A percentile compares a stretch with the other conserved stretches of the same genome.
phyloP scores from a whole-genome alignment of 2,888 invertebrate species.

The Dromius quadrimaculatus region DNA sequence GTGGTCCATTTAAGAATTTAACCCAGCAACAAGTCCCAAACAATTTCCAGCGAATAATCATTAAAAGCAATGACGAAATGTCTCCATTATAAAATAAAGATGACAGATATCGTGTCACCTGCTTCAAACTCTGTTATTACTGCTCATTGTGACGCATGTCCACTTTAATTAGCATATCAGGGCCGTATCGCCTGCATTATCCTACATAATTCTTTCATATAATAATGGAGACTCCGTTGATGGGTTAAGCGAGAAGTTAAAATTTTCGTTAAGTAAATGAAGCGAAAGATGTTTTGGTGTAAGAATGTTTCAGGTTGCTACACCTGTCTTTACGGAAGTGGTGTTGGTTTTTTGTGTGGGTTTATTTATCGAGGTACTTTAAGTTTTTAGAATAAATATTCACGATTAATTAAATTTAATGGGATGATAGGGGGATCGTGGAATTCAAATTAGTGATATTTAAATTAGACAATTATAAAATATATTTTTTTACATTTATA shows the following conservation, averaged over 20 bases:
- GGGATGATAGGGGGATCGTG: neutral
- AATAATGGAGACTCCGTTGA: conserved; percentile 31
- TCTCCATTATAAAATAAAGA: conserved; percentile 21
- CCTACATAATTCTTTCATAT: conserved; percentile 21
- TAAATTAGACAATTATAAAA: neutral
- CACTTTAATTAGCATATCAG: conserved; percentile 40
- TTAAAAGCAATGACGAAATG: conserved; percentile 20
- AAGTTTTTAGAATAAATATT: conserved; percentile 6
- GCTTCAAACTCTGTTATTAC: conserved; percentile 24
- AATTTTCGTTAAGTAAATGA: conserved; percentile 33
- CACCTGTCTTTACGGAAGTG: conserved; percentile 27
- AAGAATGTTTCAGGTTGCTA: neutral
- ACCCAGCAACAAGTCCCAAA: neutral
- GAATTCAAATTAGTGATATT: neutral
- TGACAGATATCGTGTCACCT: conserved; percentile 32
- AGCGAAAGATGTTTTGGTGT: neutral
- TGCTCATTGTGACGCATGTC: conserved; percentile 19
- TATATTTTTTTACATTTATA: too few relatives aligned
- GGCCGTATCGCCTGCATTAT: conserved; percentile 26
- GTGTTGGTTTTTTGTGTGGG: neutral
- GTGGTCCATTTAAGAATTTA: conserved; percentile 15
- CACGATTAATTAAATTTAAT: neutral
- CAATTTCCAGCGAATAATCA: conserved; percentile 1
- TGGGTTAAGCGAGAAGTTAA: conserved; percentile 23
- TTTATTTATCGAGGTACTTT: neutral